Evolutionary conservation across 2,113 vertebrate species (phyloP), one percentile per base, ranked within the genome.

Genomic region (Craseonycteris thonglongyai): DNA sequence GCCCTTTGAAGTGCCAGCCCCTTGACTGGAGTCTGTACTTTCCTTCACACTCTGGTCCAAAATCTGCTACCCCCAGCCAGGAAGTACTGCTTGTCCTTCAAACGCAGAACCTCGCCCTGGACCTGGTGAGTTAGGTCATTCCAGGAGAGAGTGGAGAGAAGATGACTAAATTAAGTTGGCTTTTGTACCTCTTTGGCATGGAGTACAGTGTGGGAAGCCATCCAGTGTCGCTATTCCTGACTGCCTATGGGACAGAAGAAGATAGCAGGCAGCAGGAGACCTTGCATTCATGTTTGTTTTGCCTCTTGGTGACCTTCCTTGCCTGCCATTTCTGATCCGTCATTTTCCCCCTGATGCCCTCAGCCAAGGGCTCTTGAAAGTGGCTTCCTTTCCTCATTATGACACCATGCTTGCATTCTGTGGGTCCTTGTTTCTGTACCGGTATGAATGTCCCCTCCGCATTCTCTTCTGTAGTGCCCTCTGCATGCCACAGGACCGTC

Each of bases 291-390:
- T 74, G 61, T 78, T 51, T 72, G 35, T 51, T 54, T 33, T 61
- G 30, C 47, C 7, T 51, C 49, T 45, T 8, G 33, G 82, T 75
- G 87, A 58, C 75, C 81, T 92, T 94, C 66, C 68, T 88, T 49
- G 84, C 63, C 87, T 40, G 69, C 88, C 7, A 19, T 35, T 15
- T n/a, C 54, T 40, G 89, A 80, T 13, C 58, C 33, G 22, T 88
- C 83, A 42, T 6, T 54, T 92, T 91, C 59, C 42, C 71, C 63
- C 76, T 3, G 51, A 15, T 47, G 74, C 35, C 89, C 79, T 66
- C 61, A 3, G 83, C 76, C 78, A 93, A 96, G 94, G 96, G 58
- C 89, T 80, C 88, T 69, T 93, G 82, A 95, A 94, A 94, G 95
- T 88, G 91, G 61, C 78, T 66, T 68, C 47, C 47, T 65, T 47